Evolutionary conservation across 2,797 vertebrate genomes (phyloP), one percentile per base, ranked within the genome.

Genomic region (Benthosema pterotum): DNA sequence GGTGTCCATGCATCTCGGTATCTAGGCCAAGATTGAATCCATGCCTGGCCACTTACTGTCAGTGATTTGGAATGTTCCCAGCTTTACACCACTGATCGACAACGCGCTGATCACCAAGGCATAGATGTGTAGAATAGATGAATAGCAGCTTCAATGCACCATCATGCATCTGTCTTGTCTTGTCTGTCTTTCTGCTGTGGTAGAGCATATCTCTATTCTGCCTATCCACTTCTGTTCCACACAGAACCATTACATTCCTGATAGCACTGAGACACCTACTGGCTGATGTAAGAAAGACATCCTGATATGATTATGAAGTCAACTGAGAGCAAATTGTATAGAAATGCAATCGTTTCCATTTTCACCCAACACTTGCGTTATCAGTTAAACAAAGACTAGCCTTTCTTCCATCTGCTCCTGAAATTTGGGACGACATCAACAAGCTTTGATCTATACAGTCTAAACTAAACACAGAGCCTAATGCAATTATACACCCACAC

Each of bases 231-330:
- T 11, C 19, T 47, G 22, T 32, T 18, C 52, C 11, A 45, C 15
- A 19, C 17, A 67, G 45, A 43, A 22, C 42, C 19, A 11, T 38
- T 22, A 52, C 14, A 69, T 80, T 22, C 32, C 16, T 51, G n/a
- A 15, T 64, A 15, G 2, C 50, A 80, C 72, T 61, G 85, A 77
- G 88, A 83, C 90, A 75, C 77, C 88, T 89, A 50, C 80, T 90
- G 90, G 79, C 42, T 15, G 14, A 48, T 22, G 4, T 25, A 22
- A 47, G 14, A 46, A 15, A 58, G 69, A 53, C 19, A 63, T 16
- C 3, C 48, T 18, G 5, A n/a, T n/a, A n/a, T n/a, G n/a, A n/a
- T n/a, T 49, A 17, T 14, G 47, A 15, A 9, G n/a, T 49, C 47
- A 15, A 11, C 18, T 8, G 32, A 38, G 32, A 7, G 32, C 7